These are phyloP conservation scores for Drosophila grimshawi DNA, from an alignment of 1,140 invertebrate genomes.

Conservation along the genomic window DNA sequence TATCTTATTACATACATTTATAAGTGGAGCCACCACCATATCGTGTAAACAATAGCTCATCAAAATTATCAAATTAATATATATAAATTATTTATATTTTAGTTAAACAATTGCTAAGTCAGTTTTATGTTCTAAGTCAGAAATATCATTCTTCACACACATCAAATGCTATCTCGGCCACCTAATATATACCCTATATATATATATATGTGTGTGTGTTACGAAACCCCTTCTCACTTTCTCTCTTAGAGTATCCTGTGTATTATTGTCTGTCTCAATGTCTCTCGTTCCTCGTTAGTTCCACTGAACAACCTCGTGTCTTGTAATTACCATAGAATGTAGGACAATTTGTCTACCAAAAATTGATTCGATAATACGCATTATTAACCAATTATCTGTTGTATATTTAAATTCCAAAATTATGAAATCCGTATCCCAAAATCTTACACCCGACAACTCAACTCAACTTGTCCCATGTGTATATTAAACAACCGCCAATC, in stretches of 20 bases:
- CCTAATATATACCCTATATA: background rate
- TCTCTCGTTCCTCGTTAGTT: slow-evolving; percentile 34
- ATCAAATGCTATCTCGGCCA: slow-evolving; percentile 6
- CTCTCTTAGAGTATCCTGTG: slow-evolving; percentile 27
- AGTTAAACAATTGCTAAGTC: slow-evolving; percentile 46
- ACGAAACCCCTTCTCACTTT: slow-evolving; percentile 1
- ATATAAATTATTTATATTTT: slow-evolving; percentile 24
- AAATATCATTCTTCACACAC: slow-evolving; percentile 45
- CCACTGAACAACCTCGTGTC: slow-evolving; percentile 21
- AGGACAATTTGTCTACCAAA: slow-evolving; percentile 36
- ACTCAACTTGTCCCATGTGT: slow-evolving; percentile 54
- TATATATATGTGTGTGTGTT: slow-evolving; percentile 5
- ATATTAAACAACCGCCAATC: slow-evolving; percentile 60
- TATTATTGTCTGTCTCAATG: slow-evolving; percentile 32
- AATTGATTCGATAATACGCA: slow-evolving; percentile 32
- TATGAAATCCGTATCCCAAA: slow-evolving; percentile 30
- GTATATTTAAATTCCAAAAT: slow-evolving; percentile 50
- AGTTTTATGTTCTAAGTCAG: slow-evolving; percentile 42
- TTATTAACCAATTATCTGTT: slow-evolving; percentile 78
- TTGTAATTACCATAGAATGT: slow-evolving; percentile 74
- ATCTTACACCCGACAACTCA: slow-evolving; percentile 21
- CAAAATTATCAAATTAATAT: slow-evolving; percentile 9
- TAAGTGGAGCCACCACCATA: slow-evolving; percentile 50
- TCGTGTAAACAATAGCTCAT: slow-evolving; percentile 24
- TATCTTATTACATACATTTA: background rate